Evolutionary conservation across 2,888 invertebrate genomes (phyloP).

Genomic region (Drosophila subsilvestris): DNA sequence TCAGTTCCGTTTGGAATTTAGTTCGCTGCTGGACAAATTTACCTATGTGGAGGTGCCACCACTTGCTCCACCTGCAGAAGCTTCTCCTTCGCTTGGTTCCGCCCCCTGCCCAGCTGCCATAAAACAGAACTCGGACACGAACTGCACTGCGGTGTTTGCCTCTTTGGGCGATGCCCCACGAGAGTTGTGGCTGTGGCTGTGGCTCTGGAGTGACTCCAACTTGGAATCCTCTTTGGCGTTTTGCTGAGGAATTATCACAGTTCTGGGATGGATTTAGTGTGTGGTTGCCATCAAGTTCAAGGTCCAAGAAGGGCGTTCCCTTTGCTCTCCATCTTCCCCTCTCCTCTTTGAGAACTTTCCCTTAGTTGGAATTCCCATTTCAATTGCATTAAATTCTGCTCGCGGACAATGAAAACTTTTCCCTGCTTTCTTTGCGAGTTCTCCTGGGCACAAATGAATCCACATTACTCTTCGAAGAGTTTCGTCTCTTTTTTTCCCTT

Average conservation of each 20-base stretch:
- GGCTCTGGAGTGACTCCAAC: conserved; percentile 24
- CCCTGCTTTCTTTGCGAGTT: neutral
- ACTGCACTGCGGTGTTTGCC: conserved; percentile 49
- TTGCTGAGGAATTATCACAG: conserved; percentile 23
- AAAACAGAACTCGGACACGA: conserved; percentile 52
- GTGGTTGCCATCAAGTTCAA: conserved; percentile 36
- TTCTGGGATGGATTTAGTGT: conserved; percentile 6
- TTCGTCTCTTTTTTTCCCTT: neutral
- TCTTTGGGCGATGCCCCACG: conserved; percentile 15
- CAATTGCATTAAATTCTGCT: conserved; percentile 28
- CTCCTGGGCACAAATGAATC: conserved; percentile 19
- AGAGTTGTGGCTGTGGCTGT: conserved; percentile 23
- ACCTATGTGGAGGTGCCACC: conserved; percentile 48
- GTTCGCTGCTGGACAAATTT: conserved; percentile 59
- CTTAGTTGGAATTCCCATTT: conserved; percentile 15
- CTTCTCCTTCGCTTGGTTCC: neutral
- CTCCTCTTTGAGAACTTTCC: conserved; percentile 3
- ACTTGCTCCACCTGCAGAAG: neutral
- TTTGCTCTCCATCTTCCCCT: neutral
- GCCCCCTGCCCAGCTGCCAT: conserved; percentile 47
- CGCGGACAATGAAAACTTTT: conserved; percentile 34
- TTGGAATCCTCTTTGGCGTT: conserved; percentile 16
- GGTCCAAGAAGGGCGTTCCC: conserved; percentile 9
- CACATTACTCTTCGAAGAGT: conserved; percentile 19
- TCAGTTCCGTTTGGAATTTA: conserved; percentile 64